A percentile compares a stretch with the other conserved stretches of the same genome.
Conservation (phyloP, 2,797 vertebrate genomes). For the Phoeniculus purpureus region DNA sequence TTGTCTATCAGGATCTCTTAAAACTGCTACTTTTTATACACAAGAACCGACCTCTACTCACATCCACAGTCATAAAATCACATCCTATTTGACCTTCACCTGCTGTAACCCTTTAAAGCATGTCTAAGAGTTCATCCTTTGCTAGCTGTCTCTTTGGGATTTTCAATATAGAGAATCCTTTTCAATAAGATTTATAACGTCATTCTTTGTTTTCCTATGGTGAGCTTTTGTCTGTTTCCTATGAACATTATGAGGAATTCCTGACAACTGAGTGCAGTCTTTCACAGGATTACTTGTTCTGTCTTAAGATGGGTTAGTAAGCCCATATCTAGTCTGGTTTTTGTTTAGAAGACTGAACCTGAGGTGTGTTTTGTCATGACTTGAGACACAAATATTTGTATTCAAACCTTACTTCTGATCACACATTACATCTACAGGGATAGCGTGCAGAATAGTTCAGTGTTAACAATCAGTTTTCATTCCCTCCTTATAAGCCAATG, state of each 20-base stretch:
- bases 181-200: not conserved
- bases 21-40: not conserved
- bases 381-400: not conserved
- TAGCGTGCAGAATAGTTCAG: not conserved
- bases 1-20: not conserved
- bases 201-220: not conserved
- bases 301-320: not conserved
- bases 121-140: not conserved
- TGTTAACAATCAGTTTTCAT: not conserved
- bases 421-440: fast-evolving
- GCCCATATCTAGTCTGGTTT: not conserved
- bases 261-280: not conserved
- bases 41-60: not conserved
- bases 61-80: not conserved
- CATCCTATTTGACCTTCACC: not conserved
- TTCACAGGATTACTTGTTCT: not conserved
- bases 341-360: not conserved
- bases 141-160: not conserved
- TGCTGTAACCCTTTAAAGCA: not conserved
- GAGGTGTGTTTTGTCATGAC: not conserved
- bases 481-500: not conserved
- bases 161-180: not conserved
- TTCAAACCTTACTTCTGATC: not conserved
- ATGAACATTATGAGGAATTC: not conserved
- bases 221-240: not conserved